phyloP scores from a whole-genome alignment of 2,797 vertebrate species.

The Malacoraja senta region DNA sequence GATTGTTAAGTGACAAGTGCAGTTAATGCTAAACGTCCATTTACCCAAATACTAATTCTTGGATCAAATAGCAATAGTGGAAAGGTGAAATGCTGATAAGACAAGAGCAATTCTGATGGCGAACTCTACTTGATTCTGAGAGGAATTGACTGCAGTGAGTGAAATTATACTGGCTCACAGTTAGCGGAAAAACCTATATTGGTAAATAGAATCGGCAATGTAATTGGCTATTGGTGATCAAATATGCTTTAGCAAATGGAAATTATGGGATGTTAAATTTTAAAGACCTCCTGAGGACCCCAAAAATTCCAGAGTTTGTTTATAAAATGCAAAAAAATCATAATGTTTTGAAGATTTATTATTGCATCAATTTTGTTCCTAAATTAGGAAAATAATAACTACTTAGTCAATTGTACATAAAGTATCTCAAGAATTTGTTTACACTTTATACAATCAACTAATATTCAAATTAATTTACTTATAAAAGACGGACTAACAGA shows the following conservation, averaged over 20 bases:
- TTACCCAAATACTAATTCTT: slow-evolving; percentile 51
- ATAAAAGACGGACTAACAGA: neutral
- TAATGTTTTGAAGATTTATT: neutral
- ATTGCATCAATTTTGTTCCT: neutral
- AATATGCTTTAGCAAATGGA: too few relatives aligned
- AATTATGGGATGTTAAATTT: neutral
- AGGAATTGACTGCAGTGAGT: slow-evolving; percentile 18
- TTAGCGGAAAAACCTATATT: neutral
- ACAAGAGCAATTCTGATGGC: slow-evolving; percentile 26
- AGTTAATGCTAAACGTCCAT: slow-evolving; percentile 44
- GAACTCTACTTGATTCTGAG: slow-evolving; percentile 28
- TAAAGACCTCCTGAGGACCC: neutral
- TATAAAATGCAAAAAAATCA: neutral
- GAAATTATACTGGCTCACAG: slow-evolving; percentile 1
- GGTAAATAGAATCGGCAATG: neutral
- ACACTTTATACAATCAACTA: neutral
- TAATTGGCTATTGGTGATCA: neutral
- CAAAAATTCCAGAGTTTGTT: neutral
- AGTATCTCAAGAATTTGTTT: neutral
- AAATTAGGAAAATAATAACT: neutral
- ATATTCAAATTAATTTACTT: neutral
- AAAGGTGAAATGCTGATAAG: slow-evolving; percentile 49
- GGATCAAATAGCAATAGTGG: slow-evolving; percentile 51
- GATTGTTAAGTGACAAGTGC: neutral
- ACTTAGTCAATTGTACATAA: neutral